Evolutionary conservation across 2,113 vertebrate genomes (phyloP), one percentile per base, ranked within the genome.

Genomic region (Sphaerodactylus townsendi): DNA sequence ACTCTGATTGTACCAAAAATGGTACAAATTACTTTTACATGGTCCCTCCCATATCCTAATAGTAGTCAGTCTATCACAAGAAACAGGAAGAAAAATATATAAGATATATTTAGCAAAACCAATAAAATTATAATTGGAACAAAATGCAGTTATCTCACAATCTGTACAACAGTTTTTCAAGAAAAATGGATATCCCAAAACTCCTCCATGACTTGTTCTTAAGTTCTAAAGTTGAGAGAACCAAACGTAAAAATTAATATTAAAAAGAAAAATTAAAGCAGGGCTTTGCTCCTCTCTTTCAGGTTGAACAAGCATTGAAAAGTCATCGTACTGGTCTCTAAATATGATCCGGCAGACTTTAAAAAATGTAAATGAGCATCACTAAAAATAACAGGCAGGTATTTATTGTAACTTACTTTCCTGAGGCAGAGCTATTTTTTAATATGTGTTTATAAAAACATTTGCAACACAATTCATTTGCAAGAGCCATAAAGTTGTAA

Each of bases 401-500:
- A 86, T 94, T 88, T 0, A 1, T 74, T 86, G 90, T 92, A 85
- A 93, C 89, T 89, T 92, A 90, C 89, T 94, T 94, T 95, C 94
- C 94, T 94, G 93, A 95, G 94, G 84, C 93, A 90, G 90, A 91
- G 86, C 62, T 87, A 89, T 92, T 90, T 90, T n/a, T 81, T 77
- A 85, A 92, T 92, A 89, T 90, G 92, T 87, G 86, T 88, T 93
- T 93, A 92, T 93, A 91, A 94, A 95, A 94, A 90, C 66, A 79
- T 71, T 82, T 82, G 80, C 79, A 86, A 78, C 90, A 87, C 92
- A 94, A 91, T 94, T 93, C 92, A 93, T 90, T 92, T 92, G 88
- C 75, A 94, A 94, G 92, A 94, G 93, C 86, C 93, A 91, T 92
- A 92, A 93, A 93, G 88, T 82, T 86, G 90, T 92, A 93, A 95